These are phyloP conservation scores for Leucophora obtusa DNA, from an alignment of 2,888 invertebrate genomes.

Conservation along the genomic window DNA sequence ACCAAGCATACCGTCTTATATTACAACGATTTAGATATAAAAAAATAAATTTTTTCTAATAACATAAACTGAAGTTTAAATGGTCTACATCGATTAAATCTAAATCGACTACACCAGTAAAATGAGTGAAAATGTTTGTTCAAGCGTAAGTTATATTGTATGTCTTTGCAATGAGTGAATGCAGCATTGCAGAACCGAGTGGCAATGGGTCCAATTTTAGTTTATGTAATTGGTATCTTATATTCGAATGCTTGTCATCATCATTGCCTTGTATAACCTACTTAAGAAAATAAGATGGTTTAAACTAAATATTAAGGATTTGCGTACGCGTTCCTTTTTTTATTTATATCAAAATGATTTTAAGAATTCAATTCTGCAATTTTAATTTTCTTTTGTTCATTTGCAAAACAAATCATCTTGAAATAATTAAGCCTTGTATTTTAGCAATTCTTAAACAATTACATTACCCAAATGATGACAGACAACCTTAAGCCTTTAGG, in stretches of 20 bases:
- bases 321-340: background rate
- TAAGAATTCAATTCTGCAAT: background rate
- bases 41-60: too few relatives aligned
- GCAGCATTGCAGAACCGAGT: background rate
- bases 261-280: background rate
- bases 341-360: background rate
- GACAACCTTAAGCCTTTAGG: background rate
- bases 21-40: too few relatives aligned
- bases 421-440: background rate
- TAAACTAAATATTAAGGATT: background rate
- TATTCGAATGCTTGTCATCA: background rate
- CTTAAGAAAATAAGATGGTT: background rate
- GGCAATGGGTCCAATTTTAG: slow-evolving; percentile 9
- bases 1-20: background rate
- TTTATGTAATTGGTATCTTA: background rate
- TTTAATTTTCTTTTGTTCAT: background rate
- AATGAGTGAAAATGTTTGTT: background rate
- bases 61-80: background rate
- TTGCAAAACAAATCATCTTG: background rate
- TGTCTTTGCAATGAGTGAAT: background rate
- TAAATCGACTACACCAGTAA: background rate
- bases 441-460: background rate
- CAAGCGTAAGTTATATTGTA: background rate
- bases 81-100: background rate
- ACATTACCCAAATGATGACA: background rate